Base-by-base conservation (phyloP, 2,888 invertebrate genomes). In the Diaperis boleti region DNA sequence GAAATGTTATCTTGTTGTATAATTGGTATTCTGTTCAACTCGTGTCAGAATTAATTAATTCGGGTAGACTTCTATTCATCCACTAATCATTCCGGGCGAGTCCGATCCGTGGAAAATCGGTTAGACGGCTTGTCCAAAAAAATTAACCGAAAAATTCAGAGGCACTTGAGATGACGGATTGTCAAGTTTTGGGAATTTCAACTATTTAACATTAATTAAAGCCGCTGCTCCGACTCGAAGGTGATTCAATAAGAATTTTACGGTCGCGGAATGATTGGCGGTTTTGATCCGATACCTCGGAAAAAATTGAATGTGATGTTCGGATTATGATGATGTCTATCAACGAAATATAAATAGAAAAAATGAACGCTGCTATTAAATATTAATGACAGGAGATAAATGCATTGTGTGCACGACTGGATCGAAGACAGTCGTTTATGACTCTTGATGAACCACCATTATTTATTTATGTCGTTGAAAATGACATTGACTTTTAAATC, bases 121-220 rank as follows among this genome's bases (percentile, higher is more conserved):
- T 42, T 33, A 11, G 33, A 33, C 33, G n/a, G 33, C 33, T 33
- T 33, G 33, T 33, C 33, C 7, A n/a, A 8, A 31, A n/a, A 31
- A n/a, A 8, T 31, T n/a, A n/a, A 31, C 8, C 31, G 7, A 6
- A 11, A 33, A 26, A 33, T 33, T 33, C 13, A 33, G 10, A n/a
- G 10, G 11, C 10, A 10, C 13, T 33, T 33, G 1, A 10, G 13
- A 39, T 39, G 39, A 39, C 39, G 39, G 39, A 42, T 42, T 39
- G 26, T 37, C 37, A 14, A 37, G 35, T 52, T 52, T 37, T 5
- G n/a, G 39, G 39, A 39, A 52, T 52, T 26, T n/a, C 18, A 52
- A 52, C 22, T 39, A 52, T 52, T 52, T 13, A 33, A 17, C 37
- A 37, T 50, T 50, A 33, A 37, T 52, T 52, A 22, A 35, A 52